Evolutionary conservation across 1,140 invertebrate species (phyloP).

Genomic region (Atta texana): DNA sequence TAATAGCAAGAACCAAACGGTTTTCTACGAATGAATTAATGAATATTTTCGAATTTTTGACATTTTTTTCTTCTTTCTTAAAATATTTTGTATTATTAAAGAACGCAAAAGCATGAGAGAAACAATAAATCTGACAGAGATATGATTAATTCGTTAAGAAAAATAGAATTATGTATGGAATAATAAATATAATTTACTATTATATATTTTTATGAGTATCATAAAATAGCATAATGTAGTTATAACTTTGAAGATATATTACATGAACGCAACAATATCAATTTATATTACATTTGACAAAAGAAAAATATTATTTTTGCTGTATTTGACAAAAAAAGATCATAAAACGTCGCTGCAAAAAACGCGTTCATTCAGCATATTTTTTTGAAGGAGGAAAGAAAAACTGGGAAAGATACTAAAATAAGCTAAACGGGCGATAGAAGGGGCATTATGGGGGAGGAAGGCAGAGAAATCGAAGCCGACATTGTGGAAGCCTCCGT

Average conservation of each 20-base stretch:
- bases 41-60: background rate
- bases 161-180: background rate
- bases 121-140: background rate
- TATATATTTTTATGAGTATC: background rate
- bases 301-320: background rate
- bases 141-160: background rate
- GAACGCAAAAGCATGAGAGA: background rate
- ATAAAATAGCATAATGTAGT: background rate
- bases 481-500: constrained; percentile 77
- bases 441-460: constrained; percentile 29
- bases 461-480: constrained; percentile 71
- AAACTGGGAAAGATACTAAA: background rate
- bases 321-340: background rate
- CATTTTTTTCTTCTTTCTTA: background rate
- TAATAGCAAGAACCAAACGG: background rate
- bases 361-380: background rate
- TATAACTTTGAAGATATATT: background rate
- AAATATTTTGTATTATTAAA: background rate
- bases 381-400: background rate
- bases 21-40: constrained; percentile 19
- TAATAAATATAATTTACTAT: background rate
- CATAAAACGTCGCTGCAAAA: background rate
- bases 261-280: background rate
- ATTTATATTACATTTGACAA: no score
- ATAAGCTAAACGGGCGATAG: background rate